A percentile compares a stretch with the other conserved stretches of the same genome.
Evolutionary conservation across 2,888 invertebrate genomes (phyloP).

Genomic region (Syritta pipiens): DNA sequence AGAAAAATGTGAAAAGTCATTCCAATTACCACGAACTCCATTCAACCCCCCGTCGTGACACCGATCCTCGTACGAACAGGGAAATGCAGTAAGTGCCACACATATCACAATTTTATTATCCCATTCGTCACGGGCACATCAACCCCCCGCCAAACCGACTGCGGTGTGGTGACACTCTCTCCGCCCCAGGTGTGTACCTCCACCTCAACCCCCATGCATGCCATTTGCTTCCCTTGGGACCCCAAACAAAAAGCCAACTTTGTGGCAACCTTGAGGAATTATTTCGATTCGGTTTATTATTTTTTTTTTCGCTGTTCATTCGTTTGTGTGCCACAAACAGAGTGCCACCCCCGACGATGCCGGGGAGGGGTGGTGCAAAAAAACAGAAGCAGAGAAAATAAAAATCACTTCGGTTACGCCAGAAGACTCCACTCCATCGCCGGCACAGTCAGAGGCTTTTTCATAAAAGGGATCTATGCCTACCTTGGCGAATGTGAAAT

Average conservation of each 20-base stretch:
- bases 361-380: too few species aligned
- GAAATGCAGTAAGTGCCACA: too few species aligned
- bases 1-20: too few species aligned
- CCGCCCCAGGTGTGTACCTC: too few species aligned
- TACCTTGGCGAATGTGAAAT: conserved; percentile 58
- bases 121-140: conserved; percentile 22
- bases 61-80: too few species aligned
- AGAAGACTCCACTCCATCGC: background rate
- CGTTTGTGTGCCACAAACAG: conserved; percentile 29
- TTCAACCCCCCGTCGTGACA: too few species aligned
- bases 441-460: background rate
- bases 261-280: conserved; percentile 49
- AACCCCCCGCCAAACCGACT: too few species aligned
- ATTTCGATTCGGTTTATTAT: conserved; percentile 63
- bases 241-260: conserved; percentile 29
- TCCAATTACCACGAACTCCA: too few species aligned
- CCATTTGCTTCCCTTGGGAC: conserved; percentile 32
- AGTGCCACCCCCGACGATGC: too few species aligned
- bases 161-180: background rate
- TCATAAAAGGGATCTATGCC: conserved; percentile 25
- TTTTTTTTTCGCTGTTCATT: conserved; percentile 51
- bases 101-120: conserved; percentile 40
- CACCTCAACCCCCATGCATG: conserved; percentile 1
- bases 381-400: too few species aligned
- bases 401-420: conserved; percentile 60